Evolutionary conservation across 2,113 vertebrate species (phyloP), one percentile per base, ranked within the genome.

Genomic region (Chiloscyllium plagiosum): DNA sequence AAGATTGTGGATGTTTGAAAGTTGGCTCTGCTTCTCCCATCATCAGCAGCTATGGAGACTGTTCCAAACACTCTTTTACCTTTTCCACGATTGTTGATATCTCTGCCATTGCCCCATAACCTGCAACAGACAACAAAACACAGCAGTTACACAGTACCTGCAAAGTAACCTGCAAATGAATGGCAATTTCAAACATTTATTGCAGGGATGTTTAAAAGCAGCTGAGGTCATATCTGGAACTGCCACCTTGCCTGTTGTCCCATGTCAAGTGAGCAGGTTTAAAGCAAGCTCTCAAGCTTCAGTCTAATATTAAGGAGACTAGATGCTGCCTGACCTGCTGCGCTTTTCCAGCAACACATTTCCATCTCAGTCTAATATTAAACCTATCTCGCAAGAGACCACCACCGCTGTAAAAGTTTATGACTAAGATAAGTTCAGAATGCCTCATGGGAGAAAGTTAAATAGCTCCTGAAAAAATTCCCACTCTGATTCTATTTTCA

Each of bases 61-160:
- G 96, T 96, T 96, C 61, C 50, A 97, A 96, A 96, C 97, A 96
- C 87, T 97, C 97, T 96, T 97, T 97, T 92, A 99, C 97, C 6
- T 96, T 97, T 92, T 97, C 97, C 96, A 99, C 96, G 52, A 99
- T 99, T 90, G 98, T 98, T 2, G 97, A 97, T 83, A 99, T 98
- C 96, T 99, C 99, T 52, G 99, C 99, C 99, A 99, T 99, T 96
- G 98, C 99, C 0, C 99, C 99, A 96, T 96, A 97, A 96, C 99
- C 99, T 99, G 96, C 33, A 95, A 95, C 13, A 96, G 85, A 95
- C 10, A 87, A 96, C 47, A 96, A 85, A 72, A 89, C 86, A 29
- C 68, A 3, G 0, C 0, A 96, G 92, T 96, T 94, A 93, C 95
- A 96, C 61, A 47, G 47, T 72, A 29, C 42, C 68, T 24, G 29